Evolutionary conservation across 37 sponge, comb jelly and placozoan genomes (phyloP), one percentile per base, ranked within the genome.

Genomic region (Mnemiopsis leidyi): DNA sequence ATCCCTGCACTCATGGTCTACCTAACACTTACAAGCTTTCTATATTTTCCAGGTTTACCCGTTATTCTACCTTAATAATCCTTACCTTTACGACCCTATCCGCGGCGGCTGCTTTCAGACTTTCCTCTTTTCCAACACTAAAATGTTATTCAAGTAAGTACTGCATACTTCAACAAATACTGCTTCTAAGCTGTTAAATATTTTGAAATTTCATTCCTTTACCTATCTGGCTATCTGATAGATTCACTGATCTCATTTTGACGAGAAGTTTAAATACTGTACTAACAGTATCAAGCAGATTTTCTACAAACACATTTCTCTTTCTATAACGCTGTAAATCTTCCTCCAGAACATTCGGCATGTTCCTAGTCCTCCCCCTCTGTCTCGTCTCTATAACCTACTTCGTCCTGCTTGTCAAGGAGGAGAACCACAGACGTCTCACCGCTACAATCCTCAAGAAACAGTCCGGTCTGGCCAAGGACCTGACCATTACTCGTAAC

Each of bases 401-500:
- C 82, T 36, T 79, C 23, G 82, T 79, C 9, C 82, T 79, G 33
- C 21, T 79, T 7, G 36, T 79, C 7, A 79, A 35, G 36, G 82
- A 79, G 82, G 82, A 79, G 37, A 79, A 79, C 38, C 23, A 33
- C 33, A 23, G 82, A 13, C 35, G 82, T 0, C 82, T 79, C 35
- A 79, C 82, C 38, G 82, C 82, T 29, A 79, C 36, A 2, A 79
- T 79, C 21, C 36, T 79, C 20, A 79, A 79, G 36, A 28, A 33
- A 29, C 35, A 79, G 21, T 79, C 82, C 21, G 82, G 82, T 20
- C 35, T 79, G 32, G 82, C 82, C 7, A 79, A 79, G 82, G 82
- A 79, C 36, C 82, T 79, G 37, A 79, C 82, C 82, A 79, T 79
- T 5, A 79, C 82, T 9, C 32, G 82, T 34, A 79, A 79, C 82